Conservation (phyloP, 2,888 invertebrate species). For the Thecocarcelia acutangulata region DNA sequence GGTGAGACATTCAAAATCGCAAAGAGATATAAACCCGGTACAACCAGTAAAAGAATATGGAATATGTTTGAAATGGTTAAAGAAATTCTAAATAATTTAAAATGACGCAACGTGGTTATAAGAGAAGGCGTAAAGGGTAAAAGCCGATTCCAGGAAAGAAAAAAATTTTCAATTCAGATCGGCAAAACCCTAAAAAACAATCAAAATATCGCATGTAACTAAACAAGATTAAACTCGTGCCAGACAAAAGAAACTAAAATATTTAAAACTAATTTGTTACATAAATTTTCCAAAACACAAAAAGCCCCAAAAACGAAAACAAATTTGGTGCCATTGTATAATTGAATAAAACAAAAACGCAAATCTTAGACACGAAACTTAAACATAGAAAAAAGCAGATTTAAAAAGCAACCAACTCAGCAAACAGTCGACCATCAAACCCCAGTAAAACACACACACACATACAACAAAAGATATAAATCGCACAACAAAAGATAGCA, state of each 20-base stretch:
- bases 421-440: constrained; percentile 42
- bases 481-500: constrained; percentile 24
- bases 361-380: constrained; percentile 12
- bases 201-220: constrained; percentile 5
- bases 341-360: constrained; percentile 34
- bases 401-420: constrained; percentile 41
- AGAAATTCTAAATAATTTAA: constrained; percentile 56
- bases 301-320: constrained; percentile 44
- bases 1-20: constrained; percentile 1
- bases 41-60: neutral
- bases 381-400: constrained; percentile 28
- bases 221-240: constrained; percentile 1
- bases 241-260: neutral
- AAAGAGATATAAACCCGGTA: neutral
- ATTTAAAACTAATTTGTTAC: constrained; percentile 24
- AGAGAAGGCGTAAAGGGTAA: constrained; percentile 78
- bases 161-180: constrained; percentile 68
- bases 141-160: constrained; percentile 72
- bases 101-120: constrained; percentile 78
- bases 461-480: constrained; percentile 38
- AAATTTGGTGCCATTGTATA: constrained; percentile 49
- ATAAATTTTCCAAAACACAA: constrained; percentile 39
- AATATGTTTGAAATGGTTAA: constrained; percentile 54
- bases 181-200: constrained; percentile 72
- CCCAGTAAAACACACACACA: constrained; percentile 1